Evolutionary conservation across 2,888 invertebrate genomes (phyloP).

Genomic region (Allygus modestus): DNA sequence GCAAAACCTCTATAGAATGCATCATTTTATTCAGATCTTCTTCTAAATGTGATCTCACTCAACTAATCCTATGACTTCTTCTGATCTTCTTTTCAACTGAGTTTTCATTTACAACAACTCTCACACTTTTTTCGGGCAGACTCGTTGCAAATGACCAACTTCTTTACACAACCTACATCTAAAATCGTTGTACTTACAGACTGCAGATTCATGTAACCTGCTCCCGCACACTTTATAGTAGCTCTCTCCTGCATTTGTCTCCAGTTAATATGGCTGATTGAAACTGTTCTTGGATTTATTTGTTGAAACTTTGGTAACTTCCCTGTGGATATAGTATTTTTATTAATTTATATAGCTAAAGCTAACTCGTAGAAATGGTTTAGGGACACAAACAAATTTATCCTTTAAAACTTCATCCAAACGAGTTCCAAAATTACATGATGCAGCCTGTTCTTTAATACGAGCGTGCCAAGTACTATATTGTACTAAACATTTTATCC

Average conservation of each 20-base stretch:
- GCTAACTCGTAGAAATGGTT: not conserved
- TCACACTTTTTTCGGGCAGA: not conserved
- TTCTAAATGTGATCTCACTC: too few relatives aligned
- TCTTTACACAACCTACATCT: constrained; percentile 6
- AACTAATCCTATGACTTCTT: too few relatives aligned
- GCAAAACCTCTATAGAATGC: not conserved
- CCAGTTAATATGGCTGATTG: not conserved
- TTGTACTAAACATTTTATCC: not conserved
- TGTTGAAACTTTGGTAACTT: not conserved
- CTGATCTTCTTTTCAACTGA: not conserved
- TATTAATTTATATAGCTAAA: not conserved
- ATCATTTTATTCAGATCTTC: not conserved
- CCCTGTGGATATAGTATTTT: not conserved
- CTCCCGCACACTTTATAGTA: not conserved
- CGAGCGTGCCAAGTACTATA: too few relatives aligned
- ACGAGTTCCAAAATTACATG: too few relatives aligned
- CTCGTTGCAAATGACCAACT: not conserved
- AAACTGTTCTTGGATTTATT: too few relatives aligned
- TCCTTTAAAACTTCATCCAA: too few relatives aligned
- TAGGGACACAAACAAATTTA: too few relatives aligned
- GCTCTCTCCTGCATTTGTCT: not conserved
- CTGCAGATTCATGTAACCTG: not conserved
- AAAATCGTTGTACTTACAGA: too few relatives aligned
- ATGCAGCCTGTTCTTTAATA: too few relatives aligned
- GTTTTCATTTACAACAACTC: not conserved